Evolutionary conservation across 1,140 invertebrate genomes (phyloP).

Genomic region (Drosophila novamexicana): DNA sequence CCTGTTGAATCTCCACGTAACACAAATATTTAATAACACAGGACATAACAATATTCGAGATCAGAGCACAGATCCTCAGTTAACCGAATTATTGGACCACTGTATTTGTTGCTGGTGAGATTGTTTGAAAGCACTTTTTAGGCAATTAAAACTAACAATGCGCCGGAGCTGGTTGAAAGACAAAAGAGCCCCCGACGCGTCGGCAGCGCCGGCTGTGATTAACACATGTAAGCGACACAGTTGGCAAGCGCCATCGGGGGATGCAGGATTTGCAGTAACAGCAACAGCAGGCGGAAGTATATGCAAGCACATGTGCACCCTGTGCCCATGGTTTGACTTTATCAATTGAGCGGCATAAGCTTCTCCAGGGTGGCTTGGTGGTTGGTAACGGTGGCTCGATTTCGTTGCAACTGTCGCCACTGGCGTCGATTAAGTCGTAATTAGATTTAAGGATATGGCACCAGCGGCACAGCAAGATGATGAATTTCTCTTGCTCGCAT

Average conservation of each 20-base stretch:
- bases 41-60: too few species aligned
- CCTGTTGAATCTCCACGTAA: too few species aligned
- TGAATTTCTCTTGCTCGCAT: conserved; percentile 68
- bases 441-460: conserved; percentile 84
- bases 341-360: conserved; percentile 82
- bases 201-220: conserved; percentile 71
- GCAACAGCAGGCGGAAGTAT: conserved; percentile 29
- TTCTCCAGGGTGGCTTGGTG: conserved; percentile 40
- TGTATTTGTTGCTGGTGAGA: conserved; percentile 33
- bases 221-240: conserved; percentile 81
- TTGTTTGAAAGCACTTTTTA: conserved; percentile 67
- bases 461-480: conserved; percentile 81
- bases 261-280: conserved; percentile 30
- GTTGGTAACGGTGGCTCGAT: conserved; percentile 41
- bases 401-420: conserved; percentile 80
- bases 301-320: conserved; percentile 62
- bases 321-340: conserved; percentile 68
- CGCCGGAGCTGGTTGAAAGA: conserved; percentile 43
- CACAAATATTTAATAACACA: too few species aligned
- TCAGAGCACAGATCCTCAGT: too few species aligned
- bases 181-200: conserved; percentile 46
- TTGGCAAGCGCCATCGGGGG: conserved; percentile 48
- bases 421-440: conserved; percentile 84
- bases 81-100: background rate
- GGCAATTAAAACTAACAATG: conserved; percentile 81